Conservation (phyloP, 2,797 vertebrate genomes). For the Urocyon cinereoargenteus region DNA sequence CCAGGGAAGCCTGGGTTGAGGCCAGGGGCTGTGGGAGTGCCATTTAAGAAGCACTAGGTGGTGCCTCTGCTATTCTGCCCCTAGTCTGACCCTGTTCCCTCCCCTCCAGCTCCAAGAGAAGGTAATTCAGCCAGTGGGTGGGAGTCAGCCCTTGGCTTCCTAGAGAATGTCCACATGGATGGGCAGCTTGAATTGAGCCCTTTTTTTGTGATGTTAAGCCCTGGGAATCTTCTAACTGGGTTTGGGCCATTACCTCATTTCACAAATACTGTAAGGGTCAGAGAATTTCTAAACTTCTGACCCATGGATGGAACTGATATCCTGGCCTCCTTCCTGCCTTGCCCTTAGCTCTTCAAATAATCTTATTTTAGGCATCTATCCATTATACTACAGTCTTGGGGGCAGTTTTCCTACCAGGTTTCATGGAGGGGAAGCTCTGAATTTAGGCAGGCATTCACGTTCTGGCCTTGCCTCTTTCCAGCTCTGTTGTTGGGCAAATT, state of each 20-base stretch:
- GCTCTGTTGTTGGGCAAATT: not conserved
- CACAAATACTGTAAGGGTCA: not conserved
- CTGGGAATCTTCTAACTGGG: not conserved
- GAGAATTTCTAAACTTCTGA: not conserved
- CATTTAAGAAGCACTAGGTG: not conserved
- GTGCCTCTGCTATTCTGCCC: not conserved
- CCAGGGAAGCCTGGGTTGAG: not conserved
- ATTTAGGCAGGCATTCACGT: not conserved
- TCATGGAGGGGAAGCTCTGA: not conserved
- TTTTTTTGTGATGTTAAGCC: not conserved
- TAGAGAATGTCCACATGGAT: not conserved
- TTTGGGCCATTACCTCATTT: not conserved
- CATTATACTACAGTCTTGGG: accelerated
- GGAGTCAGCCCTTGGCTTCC: not conserved
- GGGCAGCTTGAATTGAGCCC: not conserved
- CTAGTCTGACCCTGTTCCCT: not conserved
- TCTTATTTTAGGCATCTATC: not conserved
- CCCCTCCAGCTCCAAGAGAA: not conserved
- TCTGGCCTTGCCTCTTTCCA: not conserved
- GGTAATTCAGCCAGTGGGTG: not conserved
- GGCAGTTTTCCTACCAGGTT: not conserved
- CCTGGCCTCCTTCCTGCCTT: not conserved
- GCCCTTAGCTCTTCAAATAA: not conserved
- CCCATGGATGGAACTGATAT: not conserved
- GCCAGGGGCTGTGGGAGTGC: not conserved